Percentiles rank a stretch among this genome's conserved stretches.
These are phyloP conservation scores for Drosophila borborema DNA, from an alignment of 2,888 invertebrate genomes.

Conservation along the genomic window DNA sequence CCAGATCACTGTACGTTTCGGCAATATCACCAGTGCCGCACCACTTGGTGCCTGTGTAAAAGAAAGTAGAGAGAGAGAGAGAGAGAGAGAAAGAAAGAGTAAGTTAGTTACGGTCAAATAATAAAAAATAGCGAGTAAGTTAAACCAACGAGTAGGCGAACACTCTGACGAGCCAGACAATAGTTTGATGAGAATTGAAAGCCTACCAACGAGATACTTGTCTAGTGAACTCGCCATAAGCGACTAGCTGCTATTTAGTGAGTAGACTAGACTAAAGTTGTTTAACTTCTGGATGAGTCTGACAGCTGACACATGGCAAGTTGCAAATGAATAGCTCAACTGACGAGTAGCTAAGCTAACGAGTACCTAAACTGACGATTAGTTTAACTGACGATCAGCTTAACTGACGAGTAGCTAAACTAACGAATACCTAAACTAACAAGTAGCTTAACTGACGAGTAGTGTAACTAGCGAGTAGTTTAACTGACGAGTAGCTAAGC, in stretches of 20 bases:
- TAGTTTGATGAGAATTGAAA: too few relatives aligned
- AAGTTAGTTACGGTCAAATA: not conserved
- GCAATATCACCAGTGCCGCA: constrained; percentile 97
- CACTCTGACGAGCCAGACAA: not conserved
- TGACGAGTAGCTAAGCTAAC: too few relatives aligned
- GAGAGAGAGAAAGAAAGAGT: too few relatives aligned
- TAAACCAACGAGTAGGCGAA: too few relatives aligned
- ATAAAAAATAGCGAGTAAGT: not conserved
- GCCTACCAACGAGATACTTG: too few relatives aligned
- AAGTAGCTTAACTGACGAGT: not conserved
- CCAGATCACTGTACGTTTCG: constrained; percentile 92
- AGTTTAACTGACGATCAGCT: not conserved
- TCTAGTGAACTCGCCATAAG: too few relatives aligned
- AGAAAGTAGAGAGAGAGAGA: not conserved
- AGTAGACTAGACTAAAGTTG: too few relatives aligned
- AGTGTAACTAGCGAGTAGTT: not conserved
- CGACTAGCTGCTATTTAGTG: too few relatives aligned
- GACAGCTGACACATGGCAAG: not conserved
- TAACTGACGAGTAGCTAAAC: not conserved
- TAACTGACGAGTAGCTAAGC: not conserved
- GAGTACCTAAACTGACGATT: not conserved
- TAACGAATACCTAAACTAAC: not conserved
- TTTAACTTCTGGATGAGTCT: too few relatives aligned
- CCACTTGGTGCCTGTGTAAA: constrained; percentile 92
- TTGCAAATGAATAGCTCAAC: not conserved